phyloP scores from a whole-genome alignment of 2,888 invertebrate species.

The Diplazon laetatorius region DNA sequence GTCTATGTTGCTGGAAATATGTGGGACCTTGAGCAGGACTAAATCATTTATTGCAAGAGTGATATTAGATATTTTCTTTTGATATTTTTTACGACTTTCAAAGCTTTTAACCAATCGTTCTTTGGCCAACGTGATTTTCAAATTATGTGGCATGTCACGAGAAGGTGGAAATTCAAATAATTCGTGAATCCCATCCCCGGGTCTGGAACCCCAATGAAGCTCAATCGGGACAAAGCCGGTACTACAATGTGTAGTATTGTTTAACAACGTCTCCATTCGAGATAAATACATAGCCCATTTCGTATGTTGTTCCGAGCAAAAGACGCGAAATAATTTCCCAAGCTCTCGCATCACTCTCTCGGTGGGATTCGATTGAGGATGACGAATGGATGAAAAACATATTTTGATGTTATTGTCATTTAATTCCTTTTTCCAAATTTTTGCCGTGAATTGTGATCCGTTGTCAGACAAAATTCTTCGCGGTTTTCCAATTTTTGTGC shows the following conservation, averaged over 20 bases:
- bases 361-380: conserved; percentile 1
- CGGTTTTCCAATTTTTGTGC: not conserved
- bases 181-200: no score
- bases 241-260: not conserved
- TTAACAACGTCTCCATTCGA: not conserved
- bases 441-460: not conserved
- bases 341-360: conserved; percentile 2
- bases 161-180: no score
- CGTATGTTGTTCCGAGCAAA: not conserved
- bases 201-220: not conserved
- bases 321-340: not conserved
- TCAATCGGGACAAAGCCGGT: not conserved
- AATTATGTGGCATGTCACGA: not conserved
- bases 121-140: not conserved
- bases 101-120: not conserved
- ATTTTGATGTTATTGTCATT: not conserved
- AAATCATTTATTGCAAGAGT: conserved; percentile 3
- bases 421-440: not conserved
- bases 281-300: not conserved
- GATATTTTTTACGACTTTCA: not conserved
- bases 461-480: not conserved
- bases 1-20: not conserved
- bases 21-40: conserved; percentile 22
- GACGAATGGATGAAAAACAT: not conserved
- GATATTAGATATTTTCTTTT: no score